phyloP scores from a whole-genome alignment of 2,113 vertebrate genomes.

The Xiphorhynchus elegans region DNA sequence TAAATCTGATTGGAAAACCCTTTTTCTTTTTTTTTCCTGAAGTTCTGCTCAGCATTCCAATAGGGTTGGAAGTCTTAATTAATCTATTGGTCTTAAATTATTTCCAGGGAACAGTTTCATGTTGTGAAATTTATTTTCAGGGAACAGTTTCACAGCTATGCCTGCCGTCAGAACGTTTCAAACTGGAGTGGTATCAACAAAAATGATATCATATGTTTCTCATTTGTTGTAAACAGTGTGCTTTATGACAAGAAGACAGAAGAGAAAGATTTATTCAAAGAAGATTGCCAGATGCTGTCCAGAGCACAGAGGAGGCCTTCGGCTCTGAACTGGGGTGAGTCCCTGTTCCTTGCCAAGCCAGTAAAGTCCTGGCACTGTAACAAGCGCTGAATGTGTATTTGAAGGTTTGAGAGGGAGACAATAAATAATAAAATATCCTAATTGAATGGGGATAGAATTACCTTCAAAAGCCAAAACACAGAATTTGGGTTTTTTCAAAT shows the following conservation, averaged over 20 bases:
- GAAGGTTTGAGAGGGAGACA: neutral
- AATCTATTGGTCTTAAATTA: neutral
- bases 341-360: neutral
- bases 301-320: neutral
- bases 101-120: neutral
- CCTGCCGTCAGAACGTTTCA: neutral
- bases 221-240: neutral
- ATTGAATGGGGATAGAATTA: neutral
- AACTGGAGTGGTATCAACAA: neutral
- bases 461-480: neutral
- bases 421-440: neutral
- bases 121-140: neutral
- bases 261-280: neutral
- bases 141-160: neutral
- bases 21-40: neutral
- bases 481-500: neutral
- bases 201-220: neutral
- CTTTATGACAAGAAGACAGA: neutral
- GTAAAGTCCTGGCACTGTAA: neutral
- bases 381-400: neutral
- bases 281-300: neutral
- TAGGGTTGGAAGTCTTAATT: neutral
- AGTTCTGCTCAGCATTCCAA: neutral
- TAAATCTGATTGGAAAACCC: neutral
- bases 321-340: neutral